Conservation (phyloP, 1,140 invertebrate genomes). For the Zeugodacus cucurbitae region DNA sequence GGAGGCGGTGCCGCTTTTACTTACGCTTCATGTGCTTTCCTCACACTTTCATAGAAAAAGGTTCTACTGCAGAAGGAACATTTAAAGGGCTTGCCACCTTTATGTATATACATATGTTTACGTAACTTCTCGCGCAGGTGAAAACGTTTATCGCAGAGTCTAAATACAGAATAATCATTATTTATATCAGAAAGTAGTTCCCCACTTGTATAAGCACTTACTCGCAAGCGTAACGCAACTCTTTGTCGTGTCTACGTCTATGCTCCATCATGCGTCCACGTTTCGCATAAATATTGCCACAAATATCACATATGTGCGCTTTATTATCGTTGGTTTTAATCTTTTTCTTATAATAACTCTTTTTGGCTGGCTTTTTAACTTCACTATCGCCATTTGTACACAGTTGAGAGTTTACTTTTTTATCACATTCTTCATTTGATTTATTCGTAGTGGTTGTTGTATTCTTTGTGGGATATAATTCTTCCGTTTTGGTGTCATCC, state of each 20-base stretch:
- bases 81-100: conserved; percentile 59
- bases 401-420: background rate
- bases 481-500: background rate
- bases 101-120: conserved; percentile 63
- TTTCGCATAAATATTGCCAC: conserved; percentile 61
- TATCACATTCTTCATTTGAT: background rate
- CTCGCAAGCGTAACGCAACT: conserved; percentile 59
- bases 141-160: conserved; percentile 59
- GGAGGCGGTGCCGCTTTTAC: background rate
- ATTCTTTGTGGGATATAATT: background rate
- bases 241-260: conserved; percentile 55
- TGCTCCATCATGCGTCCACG: conserved; percentile 61
- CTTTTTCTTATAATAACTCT: background rate
- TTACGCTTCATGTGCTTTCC: conserved; percentile 61
- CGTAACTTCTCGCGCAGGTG: conserved; percentile 58
- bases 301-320: conserved; percentile 59
- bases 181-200: background rate
- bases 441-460: background rate
- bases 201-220: conserved; percentile 46
- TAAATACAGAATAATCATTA: conserved; percentile 39
- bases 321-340: conserved; percentile 45
- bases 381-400: background rate
- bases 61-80: conserved; percentile 60
- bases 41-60: conserved; percentile 62
- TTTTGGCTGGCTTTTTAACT: background rate